phyloP scores from a whole-genome alignment of 1,140 invertebrate species.

The Caerostris darwini region DNA sequence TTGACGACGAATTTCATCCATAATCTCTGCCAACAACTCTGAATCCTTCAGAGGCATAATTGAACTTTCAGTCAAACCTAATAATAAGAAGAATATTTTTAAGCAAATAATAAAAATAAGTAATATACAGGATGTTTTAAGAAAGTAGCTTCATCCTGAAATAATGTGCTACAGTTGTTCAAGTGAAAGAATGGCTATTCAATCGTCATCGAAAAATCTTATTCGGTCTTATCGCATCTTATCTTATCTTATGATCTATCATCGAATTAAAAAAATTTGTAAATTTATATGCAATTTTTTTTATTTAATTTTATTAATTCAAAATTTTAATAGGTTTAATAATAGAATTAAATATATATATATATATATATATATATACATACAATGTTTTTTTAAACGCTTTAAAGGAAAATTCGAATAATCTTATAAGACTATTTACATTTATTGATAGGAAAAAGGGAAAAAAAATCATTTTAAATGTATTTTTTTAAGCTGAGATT shows the following conservation, averaged over 20 bases:
- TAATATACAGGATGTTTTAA: neutral
- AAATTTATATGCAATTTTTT: neutral
- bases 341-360: too few relatives aligned
- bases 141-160: neutral
- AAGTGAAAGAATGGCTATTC: neutral
- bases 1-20: slow-evolving; percentile 86
- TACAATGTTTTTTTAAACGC: too few relatives aligned
- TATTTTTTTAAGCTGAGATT: too few relatives aligned
- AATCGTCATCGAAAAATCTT: neutral
- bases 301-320: too few relatives aligned
- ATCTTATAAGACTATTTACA: too few relatives aligned
- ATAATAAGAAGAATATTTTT: slow-evolving; percentile 79
- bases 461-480: too few relatives aligned
- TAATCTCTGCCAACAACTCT: slow-evolving; percentile 85
- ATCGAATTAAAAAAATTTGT: neutral
- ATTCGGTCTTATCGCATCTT: neutral
- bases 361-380: too few relatives aligned
- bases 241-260: neutral
- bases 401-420: too few relatives aligned
- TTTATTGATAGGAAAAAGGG: too few relatives aligned
- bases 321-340: too few relatives aligned
- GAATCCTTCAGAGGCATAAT: slow-evolving; percentile 85
- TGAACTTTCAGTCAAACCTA: slow-evolving; percentile 86
- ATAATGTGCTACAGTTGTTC: neutral
- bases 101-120: neutral